Conservation (phyloP, 2,113 vertebrate species). For the Bombycilla garrulus region DNA sequence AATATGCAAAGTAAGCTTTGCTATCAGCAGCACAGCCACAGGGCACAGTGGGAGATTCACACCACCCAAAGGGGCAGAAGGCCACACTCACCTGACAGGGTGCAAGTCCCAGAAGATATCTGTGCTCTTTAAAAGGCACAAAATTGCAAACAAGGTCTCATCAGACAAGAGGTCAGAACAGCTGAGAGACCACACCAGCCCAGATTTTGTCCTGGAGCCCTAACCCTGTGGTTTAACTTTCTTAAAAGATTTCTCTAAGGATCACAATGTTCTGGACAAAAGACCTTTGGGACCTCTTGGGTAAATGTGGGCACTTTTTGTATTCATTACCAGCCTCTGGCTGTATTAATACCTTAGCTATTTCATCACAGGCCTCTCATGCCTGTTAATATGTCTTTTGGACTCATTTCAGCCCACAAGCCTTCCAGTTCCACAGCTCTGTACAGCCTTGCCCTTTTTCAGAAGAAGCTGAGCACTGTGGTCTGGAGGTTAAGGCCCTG, state of each 20-base stretch:
- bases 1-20: neutral
- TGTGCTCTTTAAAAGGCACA: neutral
- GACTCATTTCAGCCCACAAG: conserved; percentile 32
- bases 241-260: conserved; percentile 44
- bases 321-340: conserved; percentile 48
- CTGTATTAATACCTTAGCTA: conserved; percentile 50
- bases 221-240: conserved; percentile 21
- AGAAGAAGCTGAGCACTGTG: conserved; percentile 8
- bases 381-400: conserved; percentile 58
- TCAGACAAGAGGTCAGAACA: neutral
- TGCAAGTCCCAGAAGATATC: neutral
- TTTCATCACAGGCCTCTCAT: conserved; percentile 44
- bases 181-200: neutral
- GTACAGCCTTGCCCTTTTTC: conserved; percentile 48
- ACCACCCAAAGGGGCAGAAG: neutral
- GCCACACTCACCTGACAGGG: neutral
- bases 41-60: neutral
- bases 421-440: conserved; percentile 3
- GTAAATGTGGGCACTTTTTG: conserved; percentile 65
- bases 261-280: conserved; percentile 60
- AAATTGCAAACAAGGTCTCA: neutral
- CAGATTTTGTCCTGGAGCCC: neutral
- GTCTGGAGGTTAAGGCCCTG: conserved; percentile 36
- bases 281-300: conserved; percentile 63
- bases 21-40: neutral